phyloP scores from a whole-genome alignment of 2,113 vertebrate genomes.

The Trematocara nigrifrons region DNA sequence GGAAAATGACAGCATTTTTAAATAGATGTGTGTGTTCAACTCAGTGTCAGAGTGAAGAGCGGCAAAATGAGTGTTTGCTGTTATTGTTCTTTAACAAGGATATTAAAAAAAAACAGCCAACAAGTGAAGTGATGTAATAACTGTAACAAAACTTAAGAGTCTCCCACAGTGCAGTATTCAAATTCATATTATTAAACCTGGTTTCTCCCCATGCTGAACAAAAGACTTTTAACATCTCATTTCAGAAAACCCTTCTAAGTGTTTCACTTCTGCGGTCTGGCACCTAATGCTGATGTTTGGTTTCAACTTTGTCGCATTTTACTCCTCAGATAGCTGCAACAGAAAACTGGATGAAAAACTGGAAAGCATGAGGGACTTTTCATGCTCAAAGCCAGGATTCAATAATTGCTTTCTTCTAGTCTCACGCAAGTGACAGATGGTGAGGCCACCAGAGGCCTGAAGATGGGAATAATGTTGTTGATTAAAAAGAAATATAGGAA shows the following conservation, averaged over 20 bases:
- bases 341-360: conserved; percentile 27
- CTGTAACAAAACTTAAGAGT: not conserved
- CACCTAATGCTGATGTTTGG: conserved; percentile 26
- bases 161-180: not conserved
- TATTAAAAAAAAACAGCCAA: not conserved
- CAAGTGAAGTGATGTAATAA: not conserved
- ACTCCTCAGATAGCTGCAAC: conserved; percentile 15
- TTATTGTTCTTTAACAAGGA: not conserved
- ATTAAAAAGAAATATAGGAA: conserved; percentile 70
- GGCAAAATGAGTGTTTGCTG: not conserved
- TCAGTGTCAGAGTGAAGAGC: not conserved
- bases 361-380: conserved; percentile 54
- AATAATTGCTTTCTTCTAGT: conserved; percentile 68
- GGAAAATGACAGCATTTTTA: conserved; percentile 12
- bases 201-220: not conserved
- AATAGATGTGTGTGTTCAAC: conserved; percentile 7
- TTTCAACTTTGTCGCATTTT: conserved; percentile 30
- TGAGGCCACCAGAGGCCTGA: conserved; percentile 59
- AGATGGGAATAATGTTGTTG: conserved; percentile 72
- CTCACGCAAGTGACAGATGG: conserved; percentile 73
- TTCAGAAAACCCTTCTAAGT: not conserved
- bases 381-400: conserved; percentile 62
- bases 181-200: conserved; percentile 21
- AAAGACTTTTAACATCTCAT: conserved; percentile 5
- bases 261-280: conserved; percentile 35